Evolutionary conservation across 2,888 invertebrate genomes (phyloP).

Genomic region (Leptinotarsa peninsularis): DNA sequence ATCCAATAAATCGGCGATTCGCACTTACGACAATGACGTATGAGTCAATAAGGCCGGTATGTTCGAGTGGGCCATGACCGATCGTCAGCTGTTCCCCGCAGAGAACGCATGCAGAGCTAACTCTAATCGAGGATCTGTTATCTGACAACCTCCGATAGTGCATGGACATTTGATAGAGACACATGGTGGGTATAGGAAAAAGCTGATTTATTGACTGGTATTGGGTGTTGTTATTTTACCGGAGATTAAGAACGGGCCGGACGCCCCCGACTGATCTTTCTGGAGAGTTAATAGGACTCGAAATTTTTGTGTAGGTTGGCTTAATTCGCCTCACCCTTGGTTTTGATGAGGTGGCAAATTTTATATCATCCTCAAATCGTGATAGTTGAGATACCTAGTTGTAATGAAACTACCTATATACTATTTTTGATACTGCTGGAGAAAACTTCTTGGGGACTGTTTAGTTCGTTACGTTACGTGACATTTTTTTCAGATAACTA

Average conservation of each 20-base stretch:
- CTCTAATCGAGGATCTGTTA: slow-evolving; percentile 65
- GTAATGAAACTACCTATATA: background rate
- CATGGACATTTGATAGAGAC: slow-evolving; percentile 54
- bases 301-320: slow-evolving; percentile 24
- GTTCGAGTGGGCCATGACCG: slow-evolving; percentile 66
- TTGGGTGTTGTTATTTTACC: slow-evolving; percentile 29
- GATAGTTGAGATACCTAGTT: background rate
- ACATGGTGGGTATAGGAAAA: slow-evolving; percentile 45
- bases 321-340: background rate
- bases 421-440: too few relatives aligned
- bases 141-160: slow-evolving; percentile 60
- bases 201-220: slow-evolving; percentile 29
- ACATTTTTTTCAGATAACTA: too few relatives aligned
- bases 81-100: slow-evolving; percentile 64
- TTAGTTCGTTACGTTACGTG: too few relatives aligned
- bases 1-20: slow-evolving; percentile 26
- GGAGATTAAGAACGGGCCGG: slow-evolving; percentile 21
- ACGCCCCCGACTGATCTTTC: slow-evolving; percentile 28
- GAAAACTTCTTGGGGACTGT: too few relatives aligned
- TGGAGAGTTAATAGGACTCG: slow-evolving; percentile 20
- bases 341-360: slow-evolving; percentile 11
- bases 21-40: slow-evolving; percentile 61
- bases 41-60: slow-evolving; percentile 64
- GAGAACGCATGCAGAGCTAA: slow-evolving; percentile 62
- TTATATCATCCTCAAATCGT: background rate